Conservation (phyloP, 2,888 invertebrate genomes). For the Xanthostigma xanthostigma region DNA sequence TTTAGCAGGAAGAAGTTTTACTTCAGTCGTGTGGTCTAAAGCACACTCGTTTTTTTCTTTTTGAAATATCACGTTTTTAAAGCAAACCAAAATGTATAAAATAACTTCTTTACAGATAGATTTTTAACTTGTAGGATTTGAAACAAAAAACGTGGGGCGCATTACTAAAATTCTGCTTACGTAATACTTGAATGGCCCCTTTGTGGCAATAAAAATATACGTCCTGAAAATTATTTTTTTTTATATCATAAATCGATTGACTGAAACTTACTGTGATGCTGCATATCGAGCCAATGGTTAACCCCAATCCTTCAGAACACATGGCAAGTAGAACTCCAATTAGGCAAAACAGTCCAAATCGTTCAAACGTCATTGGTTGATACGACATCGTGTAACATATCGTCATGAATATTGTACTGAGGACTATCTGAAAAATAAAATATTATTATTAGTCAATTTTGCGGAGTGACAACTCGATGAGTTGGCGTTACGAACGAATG, state of each 20-base stretch:
- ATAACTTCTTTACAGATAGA: too few species aligned
- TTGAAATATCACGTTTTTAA: too few species aligned
- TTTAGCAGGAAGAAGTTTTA: too few species aligned
- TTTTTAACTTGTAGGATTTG: too few species aligned
- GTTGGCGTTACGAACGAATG: too few species aligned
- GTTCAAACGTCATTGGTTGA: slow-evolving; percentile 47
- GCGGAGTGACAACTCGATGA: too few species aligned
- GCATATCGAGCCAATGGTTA: slow-evolving; percentile 48
- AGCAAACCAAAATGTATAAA: too few species aligned
- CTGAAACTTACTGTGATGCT: slow-evolving; percentile 36
- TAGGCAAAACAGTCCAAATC: slow-evolving; percentile 42
- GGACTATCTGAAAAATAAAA: slow-evolving; percentile 28
- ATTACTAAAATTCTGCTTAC: too few species aligned
- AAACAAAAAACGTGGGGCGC: too few species aligned
- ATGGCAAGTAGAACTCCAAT: slow-evolving; percentile 42
- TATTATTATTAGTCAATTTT: not conserved
- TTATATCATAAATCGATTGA: not conserved
- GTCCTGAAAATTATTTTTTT: not conserved
- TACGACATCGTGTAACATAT: slow-evolving; percentile 43
- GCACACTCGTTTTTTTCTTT: too few species aligned
- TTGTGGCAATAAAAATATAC: not conserved
- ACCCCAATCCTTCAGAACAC: slow-evolving; percentile 59
- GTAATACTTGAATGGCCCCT: too few species aligned
- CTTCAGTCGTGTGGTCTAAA: too few species aligned
- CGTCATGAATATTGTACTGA: slow-evolving; percentile 32